phyloP scores from a whole-genome alignment of 2,888 invertebrate species.

The Aleiodes alternator region DNA sequence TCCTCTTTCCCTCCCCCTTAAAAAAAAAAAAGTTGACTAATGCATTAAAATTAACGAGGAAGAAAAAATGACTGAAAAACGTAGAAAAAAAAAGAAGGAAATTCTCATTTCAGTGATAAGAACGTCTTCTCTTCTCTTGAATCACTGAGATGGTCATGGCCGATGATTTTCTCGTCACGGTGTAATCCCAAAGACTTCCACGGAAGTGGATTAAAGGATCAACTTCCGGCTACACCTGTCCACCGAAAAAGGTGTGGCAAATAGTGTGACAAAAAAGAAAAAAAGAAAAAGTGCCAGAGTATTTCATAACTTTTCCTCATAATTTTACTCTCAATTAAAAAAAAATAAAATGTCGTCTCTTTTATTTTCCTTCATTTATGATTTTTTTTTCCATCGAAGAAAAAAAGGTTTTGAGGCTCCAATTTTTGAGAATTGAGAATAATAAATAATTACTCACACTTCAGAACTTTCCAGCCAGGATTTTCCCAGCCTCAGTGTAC shows the following conservation, averaged over 20 bases:
- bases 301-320: background rate
- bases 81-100: no score
- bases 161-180: conserved; percentile 67
- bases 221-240: conserved; percentile 65
- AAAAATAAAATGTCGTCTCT: background rate
- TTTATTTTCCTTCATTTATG: no score
- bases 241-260: conserved; percentile 54
- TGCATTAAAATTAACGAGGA: no score
- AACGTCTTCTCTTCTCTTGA: background rate
- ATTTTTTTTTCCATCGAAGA: no score
- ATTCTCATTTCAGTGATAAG: no score
- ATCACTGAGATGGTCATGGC: conserved; percentile 63
- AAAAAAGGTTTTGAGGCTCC: no score
- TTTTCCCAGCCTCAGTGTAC: conserved; percentile 34
- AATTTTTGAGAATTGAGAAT: background rate
- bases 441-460: conserved; percentile 62
- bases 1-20: no score
- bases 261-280: background rate
- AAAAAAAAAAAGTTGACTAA: no score
- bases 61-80: no score
- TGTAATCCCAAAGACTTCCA: conserved; percentile 56
- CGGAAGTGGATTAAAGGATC: conserved; percentile 65
- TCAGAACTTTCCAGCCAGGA: conserved; percentile 68
- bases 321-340: background rate
- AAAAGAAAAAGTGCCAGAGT: background rate